Conservation (phyloP, 2,888 invertebrate genomes). For the Agriopis marginaria region DNA sequence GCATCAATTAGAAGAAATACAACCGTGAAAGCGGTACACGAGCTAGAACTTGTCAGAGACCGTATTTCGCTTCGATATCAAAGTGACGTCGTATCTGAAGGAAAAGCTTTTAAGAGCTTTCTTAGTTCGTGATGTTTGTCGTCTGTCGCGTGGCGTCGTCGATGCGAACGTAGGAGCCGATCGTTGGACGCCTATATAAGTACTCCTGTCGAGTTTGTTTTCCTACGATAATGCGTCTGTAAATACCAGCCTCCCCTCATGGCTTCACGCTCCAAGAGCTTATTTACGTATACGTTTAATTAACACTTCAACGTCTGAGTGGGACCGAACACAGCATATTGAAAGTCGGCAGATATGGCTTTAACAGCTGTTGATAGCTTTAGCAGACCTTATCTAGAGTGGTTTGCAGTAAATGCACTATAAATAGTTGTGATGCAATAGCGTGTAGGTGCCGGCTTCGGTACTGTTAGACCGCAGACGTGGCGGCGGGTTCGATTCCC, state of each 20-base stretch:
- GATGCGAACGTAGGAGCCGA: conserved; percentile 34
- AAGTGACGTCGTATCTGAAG: conserved; percentile 30
- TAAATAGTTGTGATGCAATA: conserved; percentile 56
- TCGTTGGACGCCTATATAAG: conserved; percentile 56
- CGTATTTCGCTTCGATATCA: conserved; percentile 29
- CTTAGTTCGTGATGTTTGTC: conserved; percentile 60
- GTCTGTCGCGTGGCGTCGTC: conserved; percentile 60
- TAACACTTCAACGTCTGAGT: conserved; percentile 67
- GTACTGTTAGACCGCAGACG: conserved; percentile 66
- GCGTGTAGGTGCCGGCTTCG: conserved; percentile 37
- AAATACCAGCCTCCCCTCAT: conserved; percentile 67
- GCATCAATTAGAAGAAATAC: conserved; percentile 26
- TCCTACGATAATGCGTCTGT: conserved; percentile 74
- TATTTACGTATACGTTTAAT: conserved; percentile 72
- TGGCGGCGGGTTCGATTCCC: conserved; percentile 65
- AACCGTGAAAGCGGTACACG: conserved; percentile 21
- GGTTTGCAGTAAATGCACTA: conserved; percentile 51
- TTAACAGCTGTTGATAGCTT: conserved; percentile 56
- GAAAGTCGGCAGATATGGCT: conserved; percentile 48
- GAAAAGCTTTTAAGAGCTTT: conserved; percentile 64
- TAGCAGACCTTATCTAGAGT: conserved; percentile 58
- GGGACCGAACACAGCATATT: conserved; percentile 52
- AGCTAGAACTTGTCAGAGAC: conserved; percentile 24
- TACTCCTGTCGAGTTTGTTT: conserved; percentile 70
- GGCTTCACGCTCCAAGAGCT: conserved; percentile 50